Percentiles rank a stretch among this genome's conserved stretches.
phyloP scores from a whole-genome alignment of 1,140 invertebrate genomes.

The Arctopsyche grandis region DNA sequence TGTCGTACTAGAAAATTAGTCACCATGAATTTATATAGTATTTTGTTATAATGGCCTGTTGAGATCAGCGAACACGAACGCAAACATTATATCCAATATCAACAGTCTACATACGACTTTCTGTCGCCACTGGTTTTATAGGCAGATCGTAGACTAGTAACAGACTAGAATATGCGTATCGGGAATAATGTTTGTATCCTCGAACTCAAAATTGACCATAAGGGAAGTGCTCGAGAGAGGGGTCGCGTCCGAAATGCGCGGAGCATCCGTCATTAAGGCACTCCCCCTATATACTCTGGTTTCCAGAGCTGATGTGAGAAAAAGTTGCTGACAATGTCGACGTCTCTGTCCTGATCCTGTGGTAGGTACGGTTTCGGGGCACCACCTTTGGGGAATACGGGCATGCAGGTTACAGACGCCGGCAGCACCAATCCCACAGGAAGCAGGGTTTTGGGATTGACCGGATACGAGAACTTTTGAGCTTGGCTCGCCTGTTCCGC shows the following conservation, averaged over 20 bases:
- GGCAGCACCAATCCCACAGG: conserved; percentile 61
- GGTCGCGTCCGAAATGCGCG: not conserved
- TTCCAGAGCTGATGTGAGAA: conserved; percentile 70
- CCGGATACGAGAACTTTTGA: conserved; percentile 56
- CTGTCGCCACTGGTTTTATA: too few relatives aligned
- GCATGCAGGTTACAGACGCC: conserved; percentile 62
- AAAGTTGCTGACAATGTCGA: conserved; percentile 67
- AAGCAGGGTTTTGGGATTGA: conserved; percentile 56
- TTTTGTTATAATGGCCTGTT: too few relatives aligned
- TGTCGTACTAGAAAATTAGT: too few relatives aligned
- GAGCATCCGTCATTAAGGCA: conserved; percentile 41
- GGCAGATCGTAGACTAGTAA: too few relatives aligned
- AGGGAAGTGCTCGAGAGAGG: not conserved
- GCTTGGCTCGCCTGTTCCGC: conserved; percentile 51
- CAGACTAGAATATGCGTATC: not conserved
- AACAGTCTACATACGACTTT: too few relatives aligned
- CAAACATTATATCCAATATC: too few relatives aligned
- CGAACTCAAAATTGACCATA: not conserved
- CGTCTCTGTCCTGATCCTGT: conserved; percentile 61
- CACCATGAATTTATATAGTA: too few relatives aligned
- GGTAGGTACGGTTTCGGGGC: conserved; percentile 47
- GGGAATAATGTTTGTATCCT: not conserved
- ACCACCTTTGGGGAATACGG: conserved; percentile 55
- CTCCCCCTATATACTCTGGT: conserved; percentile 64
- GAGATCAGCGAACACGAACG: too few relatives aligned